These are phyloP conservation scores for Lophotis ruficrista DNA, from an alignment of 2,113 vertebrate species.

Conservation along the genomic window DNA sequence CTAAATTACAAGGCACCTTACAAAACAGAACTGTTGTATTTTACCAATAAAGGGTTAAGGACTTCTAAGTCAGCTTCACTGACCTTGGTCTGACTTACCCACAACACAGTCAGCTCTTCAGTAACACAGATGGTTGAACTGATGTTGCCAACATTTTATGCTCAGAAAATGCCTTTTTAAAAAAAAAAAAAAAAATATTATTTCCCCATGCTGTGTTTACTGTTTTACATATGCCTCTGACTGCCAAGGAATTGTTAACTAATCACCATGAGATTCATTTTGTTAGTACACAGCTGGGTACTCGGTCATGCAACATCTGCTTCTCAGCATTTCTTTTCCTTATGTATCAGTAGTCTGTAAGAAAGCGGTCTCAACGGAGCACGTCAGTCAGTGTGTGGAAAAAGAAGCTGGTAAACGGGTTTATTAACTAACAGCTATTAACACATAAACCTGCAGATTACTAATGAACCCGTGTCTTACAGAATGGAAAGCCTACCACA, in stretches of 20 bases:
- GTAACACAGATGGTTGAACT: constrained; percentile 68
- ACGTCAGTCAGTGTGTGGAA: not conserved
- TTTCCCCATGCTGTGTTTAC: constrained; percentile 69
- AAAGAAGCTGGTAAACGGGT: not conserved
- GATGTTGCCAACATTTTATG: constrained; percentile 64
- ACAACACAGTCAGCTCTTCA: constrained; percentile 57
- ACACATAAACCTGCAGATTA: not conserved
- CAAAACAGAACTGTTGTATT: not conserved
- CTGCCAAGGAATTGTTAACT: constrained; percentile 83
- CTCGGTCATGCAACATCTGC: constrained; percentile 77
- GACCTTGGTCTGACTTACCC: constrained; percentile 68
- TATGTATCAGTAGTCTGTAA: constrained; percentile 21
- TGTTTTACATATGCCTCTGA: constrained; percentile 67
- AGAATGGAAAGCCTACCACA: not conserved
- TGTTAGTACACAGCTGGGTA: constrained; percentile 82
- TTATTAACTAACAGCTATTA: not conserved
- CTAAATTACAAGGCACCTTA: fast-evolving
- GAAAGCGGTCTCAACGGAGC: not conserved
- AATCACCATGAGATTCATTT: constrained; percentile 76
- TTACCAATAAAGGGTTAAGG: constrained; percentile 35
- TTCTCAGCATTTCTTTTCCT: constrained; percentile 73
- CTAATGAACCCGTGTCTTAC: not conserved
- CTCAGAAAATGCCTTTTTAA: constrained; percentile 36
- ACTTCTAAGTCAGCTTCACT: not conserved
- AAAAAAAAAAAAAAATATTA: not conserved